Base-by-base conservation (phyloP, 30 jellyfish, hydroid and myxozoan genomes). In the Aurelia sp. region DNA sequence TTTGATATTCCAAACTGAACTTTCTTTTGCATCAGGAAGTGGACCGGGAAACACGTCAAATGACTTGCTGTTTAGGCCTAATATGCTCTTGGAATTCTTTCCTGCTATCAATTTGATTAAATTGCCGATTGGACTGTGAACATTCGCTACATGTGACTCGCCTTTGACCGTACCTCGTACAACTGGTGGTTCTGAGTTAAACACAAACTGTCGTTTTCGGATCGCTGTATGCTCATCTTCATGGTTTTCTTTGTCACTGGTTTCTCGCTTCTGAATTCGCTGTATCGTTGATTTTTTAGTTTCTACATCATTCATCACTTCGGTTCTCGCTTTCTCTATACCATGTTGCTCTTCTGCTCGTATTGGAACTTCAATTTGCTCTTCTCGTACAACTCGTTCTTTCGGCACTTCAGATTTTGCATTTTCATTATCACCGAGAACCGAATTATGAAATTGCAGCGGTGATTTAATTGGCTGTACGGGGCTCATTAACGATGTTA, bases 31-130 rank as follows among this genome's bases (percentile, higher is more conserved):
- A 20, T 86, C 97, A 21, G 99, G 99, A 15, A 96, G 66, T 3
- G 98, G 99, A 11, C 99, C 99, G 21, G 99, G 99, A 67, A 91
- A 96, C 41, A 96, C 97, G 67, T 96, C 99, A 53, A 96, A 96
- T 30, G 98, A 84, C 76, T 91, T 96, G 74, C 99, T 96, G 55
- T 91, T 96, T 69, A 96, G 94, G 35, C 99, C 98, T 15, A 96
- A 68, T 19, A 96, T 96, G 27, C 82, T 85, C 85, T 95, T 97
- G 0, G 99, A 92, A 60, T 81, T 78, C 20, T 66, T 89, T 22
- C 99, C 99, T 18, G 97, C 97, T 5, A 96, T 97, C 74, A 86
- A 72, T 63, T 92, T 90, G 10, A 95, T 78, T 69, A 95, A 40
- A 38, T 95, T 93, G n/a, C 94, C 92, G 59, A 95, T 90, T 8